Conservation (phyloP, 30 jellyfish, hydroid and myxozoan species). For the Hydra vulgaris region DNA sequence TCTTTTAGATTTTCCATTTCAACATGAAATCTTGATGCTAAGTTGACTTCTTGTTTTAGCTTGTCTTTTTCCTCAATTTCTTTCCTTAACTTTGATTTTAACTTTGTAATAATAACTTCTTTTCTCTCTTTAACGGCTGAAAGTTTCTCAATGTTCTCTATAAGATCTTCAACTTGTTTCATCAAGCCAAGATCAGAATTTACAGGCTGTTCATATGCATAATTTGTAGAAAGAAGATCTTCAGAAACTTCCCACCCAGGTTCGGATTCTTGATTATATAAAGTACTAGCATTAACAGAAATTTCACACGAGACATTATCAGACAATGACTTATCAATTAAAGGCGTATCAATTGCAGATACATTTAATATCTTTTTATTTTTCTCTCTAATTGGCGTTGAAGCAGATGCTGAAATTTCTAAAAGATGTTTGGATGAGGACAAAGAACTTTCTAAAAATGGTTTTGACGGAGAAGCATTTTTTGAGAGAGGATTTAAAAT, state of each 20-base stretch:
- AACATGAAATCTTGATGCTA: slow-evolving; percentile 8
- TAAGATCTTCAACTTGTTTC: slow-evolving; percentile 2
- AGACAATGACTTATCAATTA: background rate
- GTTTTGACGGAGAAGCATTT: too few species aligned
- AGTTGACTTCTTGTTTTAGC: slow-evolving; percentile 7
- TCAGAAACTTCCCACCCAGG: slow-evolving; percentile 4
- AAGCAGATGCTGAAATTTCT: background rate
- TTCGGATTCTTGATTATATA: background rate
- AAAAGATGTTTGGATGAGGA: background rate
- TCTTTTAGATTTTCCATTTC: slow-evolving; percentile 3
- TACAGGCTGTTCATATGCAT: slow-evolving; percentile 1
- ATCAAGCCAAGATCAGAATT: background rate
- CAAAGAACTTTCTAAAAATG: background rate
- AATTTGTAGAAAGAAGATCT: background rate
- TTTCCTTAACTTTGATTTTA: background rate
- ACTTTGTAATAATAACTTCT: slow-evolving; percentile 26
- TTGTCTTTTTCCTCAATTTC: slow-evolving; percentile 8
- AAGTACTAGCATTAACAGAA: background rate
- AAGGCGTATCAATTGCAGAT: background rate
- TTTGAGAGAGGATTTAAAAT: background rate
- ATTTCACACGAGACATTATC: background rate
- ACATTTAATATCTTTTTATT: background rate
- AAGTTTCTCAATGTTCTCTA: slow-evolving; percentile 33
- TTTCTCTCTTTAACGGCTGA: slow-evolving; percentile 18
- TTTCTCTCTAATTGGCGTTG: background rate